Percentiles rank a stretch among this genome's conserved stretches.
Evolutionary conservation across 2,888 invertebrate species (phyloP).

Genomic region (Teinopalpus imperialis): DNA sequence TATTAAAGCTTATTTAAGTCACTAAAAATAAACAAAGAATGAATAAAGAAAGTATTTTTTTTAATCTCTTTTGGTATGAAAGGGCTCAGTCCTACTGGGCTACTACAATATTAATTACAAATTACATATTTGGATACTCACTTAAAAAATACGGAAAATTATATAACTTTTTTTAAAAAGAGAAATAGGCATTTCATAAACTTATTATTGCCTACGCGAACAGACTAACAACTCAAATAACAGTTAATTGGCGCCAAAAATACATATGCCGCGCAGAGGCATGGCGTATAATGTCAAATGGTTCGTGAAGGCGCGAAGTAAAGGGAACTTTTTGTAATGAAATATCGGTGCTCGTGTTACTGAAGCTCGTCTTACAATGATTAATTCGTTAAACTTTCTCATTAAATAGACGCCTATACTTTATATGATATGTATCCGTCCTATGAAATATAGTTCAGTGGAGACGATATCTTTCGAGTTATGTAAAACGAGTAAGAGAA

Average conservation of each 20-base stretch:
- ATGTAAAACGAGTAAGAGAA: no score
- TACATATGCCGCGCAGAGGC: conserved; percentile 43
- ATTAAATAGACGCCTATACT: conserved; percentile 1
- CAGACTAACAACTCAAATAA: conserved; percentile 18
- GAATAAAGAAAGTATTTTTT: no score
- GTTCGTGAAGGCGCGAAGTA: conserved; percentile 62
- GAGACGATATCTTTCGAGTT: no score
- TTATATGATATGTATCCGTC: conserved; percentile 4
- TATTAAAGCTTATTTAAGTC: no score
- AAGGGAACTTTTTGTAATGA: conserved; percentile 44
- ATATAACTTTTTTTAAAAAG: no score
- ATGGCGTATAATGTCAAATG: conserved; percentile 59
- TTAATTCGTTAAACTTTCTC: conserved; percentile 39
- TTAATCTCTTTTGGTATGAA: no score
- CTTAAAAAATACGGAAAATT: no score
- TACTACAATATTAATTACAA: no score
- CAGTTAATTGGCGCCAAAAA: conserved; percentile 62
- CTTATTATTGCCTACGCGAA: neutral
- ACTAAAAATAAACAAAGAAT: no score
- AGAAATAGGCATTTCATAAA: conserved; percentile 1
- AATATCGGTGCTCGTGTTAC: conserved; percentile 41
- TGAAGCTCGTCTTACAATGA: conserved; percentile 48
- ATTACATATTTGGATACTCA: no score
- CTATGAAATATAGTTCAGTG: neutral
- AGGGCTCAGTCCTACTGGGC: no score